phyloP scores from a whole-genome alignment of 2,888 invertebrate genomes.

The Andrena flavipes region DNA sequence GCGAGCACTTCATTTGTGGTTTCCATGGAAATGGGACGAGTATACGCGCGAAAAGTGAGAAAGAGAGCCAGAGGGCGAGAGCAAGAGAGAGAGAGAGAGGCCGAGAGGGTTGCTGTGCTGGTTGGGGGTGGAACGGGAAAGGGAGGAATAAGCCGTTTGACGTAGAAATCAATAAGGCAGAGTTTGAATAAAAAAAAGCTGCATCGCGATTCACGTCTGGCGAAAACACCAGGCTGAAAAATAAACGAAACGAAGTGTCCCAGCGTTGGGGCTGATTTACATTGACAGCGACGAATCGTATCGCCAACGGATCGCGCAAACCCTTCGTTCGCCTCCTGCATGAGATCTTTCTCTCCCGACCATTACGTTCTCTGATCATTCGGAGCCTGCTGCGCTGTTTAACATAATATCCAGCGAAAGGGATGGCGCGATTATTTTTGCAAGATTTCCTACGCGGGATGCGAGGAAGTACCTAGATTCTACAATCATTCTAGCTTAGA shows the following conservation, averaged over 20 bases:
- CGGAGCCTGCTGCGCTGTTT: slow-evolving; percentile 17
- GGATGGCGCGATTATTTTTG: background rate
- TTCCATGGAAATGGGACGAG: slow-evolving; percentile 63
- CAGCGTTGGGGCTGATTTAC: slow-evolving; percentile 63
- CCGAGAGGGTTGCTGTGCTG: no score
- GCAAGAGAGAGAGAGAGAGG: no score
- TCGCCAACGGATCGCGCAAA: slow-evolving; percentile 48
- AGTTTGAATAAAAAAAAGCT: slow-evolving; percentile 59
- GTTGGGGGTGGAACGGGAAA: slow-evolving; percentile 12
- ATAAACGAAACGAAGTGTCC: slow-evolving; percentile 55
- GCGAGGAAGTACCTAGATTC: no score
- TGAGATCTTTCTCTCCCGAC: slow-evolving; percentile 12
- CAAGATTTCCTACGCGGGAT: no score
- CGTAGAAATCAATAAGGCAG: slow-evolving; percentile 70
- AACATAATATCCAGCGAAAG: background rate
- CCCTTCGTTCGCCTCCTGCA: slow-evolving; percentile 11
- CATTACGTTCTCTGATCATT: background rate
- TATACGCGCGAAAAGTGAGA: slow-evolving; percentile 17
- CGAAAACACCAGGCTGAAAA: slow-evolving; percentile 46
- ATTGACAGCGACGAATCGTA: slow-evolving; percentile 66
- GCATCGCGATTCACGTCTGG: slow-evolving; percentile 43
- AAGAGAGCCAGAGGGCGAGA: slow-evolving; percentile 14
- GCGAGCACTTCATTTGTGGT: slow-evolving; percentile 65
- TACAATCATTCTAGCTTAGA: no score
- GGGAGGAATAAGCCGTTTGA: slow-evolving; percentile 60